Conservation (phyloP, 2,888 invertebrate genomes). For the Ectropis crepuscularia region DNA sequence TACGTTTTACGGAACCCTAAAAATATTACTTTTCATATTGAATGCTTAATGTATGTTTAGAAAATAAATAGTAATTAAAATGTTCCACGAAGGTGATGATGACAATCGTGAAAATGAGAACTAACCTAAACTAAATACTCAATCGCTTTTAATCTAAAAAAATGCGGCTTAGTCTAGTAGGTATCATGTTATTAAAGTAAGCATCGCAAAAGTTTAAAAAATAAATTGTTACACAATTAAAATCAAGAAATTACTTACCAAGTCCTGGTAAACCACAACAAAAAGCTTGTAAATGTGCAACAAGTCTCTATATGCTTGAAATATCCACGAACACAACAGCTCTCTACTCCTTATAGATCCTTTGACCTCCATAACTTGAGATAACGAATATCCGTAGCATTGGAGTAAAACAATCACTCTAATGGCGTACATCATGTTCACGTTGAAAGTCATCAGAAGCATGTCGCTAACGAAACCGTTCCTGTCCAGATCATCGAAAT, state of each 20-base stretch:
- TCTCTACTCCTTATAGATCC: neutral
- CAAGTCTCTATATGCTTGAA: conserved; percentile 22
- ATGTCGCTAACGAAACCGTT: neutral
- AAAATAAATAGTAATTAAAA: too few species aligned
- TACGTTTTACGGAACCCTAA: too few species aligned
- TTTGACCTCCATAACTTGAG: neutral
- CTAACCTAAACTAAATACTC: too few species aligned
- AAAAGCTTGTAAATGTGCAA: conserved; percentile 27
- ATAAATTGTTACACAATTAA: too few species aligned
- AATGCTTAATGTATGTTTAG: too few species aligned
- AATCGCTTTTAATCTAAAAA: too few species aligned
- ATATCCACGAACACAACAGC: conserved; percentile 9
- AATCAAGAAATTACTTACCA: conserved; percentile 16
- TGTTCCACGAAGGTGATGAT: too few species aligned
- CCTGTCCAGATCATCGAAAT: neutral
- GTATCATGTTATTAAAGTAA: too few species aligned
- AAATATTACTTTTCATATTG: too few species aligned
- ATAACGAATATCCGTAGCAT: neutral
- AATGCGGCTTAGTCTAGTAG: too few species aligned
- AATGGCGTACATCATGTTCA: conserved; percentile 21
- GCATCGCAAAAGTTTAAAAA: too few species aligned
- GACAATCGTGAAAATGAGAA: too few species aligned
- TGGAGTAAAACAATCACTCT: conserved; percentile 16
- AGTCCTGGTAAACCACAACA: conserved; percentile 27
- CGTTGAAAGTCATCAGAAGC: conserved; percentile 1